These are phyloP conservation scores for Erynnis tages DNA, from an alignment of 2,888 invertebrate species.

Conservation along the genomic window DNA sequence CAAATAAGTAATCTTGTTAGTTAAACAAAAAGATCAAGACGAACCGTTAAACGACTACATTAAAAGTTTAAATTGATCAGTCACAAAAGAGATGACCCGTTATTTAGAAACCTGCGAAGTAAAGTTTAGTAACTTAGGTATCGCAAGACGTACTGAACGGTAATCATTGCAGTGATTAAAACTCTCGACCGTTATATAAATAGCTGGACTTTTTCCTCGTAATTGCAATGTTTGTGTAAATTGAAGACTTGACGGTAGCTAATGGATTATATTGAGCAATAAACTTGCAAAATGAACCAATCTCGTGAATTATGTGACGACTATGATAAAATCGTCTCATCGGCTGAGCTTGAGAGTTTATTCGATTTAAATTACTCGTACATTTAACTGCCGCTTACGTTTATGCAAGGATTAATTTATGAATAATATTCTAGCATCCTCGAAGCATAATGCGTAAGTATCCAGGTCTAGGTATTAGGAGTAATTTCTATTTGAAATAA, in stretches of 20 bases:
- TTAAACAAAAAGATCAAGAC: too few species aligned
- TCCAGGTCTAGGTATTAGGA: too few species aligned
- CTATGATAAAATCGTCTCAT: too few species aligned
- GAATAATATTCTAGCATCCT: too few species aligned
- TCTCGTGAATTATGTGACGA: neutral
- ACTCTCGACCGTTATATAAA: constrained; percentile 9
- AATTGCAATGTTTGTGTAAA: neutral
- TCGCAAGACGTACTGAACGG: neutral
- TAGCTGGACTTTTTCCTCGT: neutral
- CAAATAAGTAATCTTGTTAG: neutral
- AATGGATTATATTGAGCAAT: neutral
- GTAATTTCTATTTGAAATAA: too few species aligned
- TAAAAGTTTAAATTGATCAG: constrained; percentile 24
- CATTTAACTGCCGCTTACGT: too few species aligned
- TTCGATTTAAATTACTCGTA: too few species aligned
- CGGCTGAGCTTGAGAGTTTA: too few species aligned
- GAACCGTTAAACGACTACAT: constrained; percentile 8
- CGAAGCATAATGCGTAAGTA: too few species aligned
- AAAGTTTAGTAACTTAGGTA: constrained; percentile 3
- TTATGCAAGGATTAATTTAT: too few species aligned
- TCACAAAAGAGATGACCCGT: constrained; percentile 10
- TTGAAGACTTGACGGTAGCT: neutral
- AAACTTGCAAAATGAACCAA: neutral
- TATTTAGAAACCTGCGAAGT: constrained; percentile 9
- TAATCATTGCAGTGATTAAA: neutral